Evolutionary conservation across 2,888 invertebrate genomes (phyloP).

Genomic region (Eudasyphora cyanicolor): DNA sequence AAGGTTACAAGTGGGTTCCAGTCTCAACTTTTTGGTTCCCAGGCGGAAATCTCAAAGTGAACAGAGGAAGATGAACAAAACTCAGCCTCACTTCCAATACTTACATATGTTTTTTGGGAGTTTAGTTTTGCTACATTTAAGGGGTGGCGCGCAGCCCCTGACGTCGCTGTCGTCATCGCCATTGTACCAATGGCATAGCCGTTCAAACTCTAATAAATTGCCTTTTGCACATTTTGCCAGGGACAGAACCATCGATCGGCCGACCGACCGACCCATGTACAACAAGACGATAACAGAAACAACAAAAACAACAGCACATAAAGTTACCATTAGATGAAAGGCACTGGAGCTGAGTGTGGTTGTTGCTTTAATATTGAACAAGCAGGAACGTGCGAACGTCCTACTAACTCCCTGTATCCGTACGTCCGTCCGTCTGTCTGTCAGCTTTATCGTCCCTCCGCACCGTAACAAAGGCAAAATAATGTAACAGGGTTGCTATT

Average conservation of each 20-base stretch:
- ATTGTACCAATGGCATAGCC: neutral
- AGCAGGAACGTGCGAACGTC: slow-evolving; percentile 1
- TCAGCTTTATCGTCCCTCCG: neutral
- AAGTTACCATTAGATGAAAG: neutral
- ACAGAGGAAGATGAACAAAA: neutral
- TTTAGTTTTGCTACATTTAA: slow-evolving; percentile 11
- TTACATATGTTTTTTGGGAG: slow-evolving; percentile 19
- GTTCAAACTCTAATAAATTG: slow-evolving; percentile 21
- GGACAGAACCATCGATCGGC: neutral
- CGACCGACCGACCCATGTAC: neutral
- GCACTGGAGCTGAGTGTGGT: neutral
- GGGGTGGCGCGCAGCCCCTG: slow-evolving; percentile 30
- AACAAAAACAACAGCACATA: neutral
- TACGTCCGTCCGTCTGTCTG: neutral
- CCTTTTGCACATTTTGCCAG: slow-evolving; percentile 14
- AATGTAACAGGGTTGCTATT: slow-evolving; percentile 29
- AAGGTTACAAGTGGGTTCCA: neutral
- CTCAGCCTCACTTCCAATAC: neutral
- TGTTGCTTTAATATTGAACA: neutral
- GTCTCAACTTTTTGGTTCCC: neutral
- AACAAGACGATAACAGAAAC: neutral
- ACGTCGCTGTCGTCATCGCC: neutral
- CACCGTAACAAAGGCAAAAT: slow-evolving; percentile 13
- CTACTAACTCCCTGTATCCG: neutral
- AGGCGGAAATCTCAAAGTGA: no score